Evolutionary conservation across 2,797 vertebrate species (phyloP).

Genomic region (Sebastes nivosus): DNA sequence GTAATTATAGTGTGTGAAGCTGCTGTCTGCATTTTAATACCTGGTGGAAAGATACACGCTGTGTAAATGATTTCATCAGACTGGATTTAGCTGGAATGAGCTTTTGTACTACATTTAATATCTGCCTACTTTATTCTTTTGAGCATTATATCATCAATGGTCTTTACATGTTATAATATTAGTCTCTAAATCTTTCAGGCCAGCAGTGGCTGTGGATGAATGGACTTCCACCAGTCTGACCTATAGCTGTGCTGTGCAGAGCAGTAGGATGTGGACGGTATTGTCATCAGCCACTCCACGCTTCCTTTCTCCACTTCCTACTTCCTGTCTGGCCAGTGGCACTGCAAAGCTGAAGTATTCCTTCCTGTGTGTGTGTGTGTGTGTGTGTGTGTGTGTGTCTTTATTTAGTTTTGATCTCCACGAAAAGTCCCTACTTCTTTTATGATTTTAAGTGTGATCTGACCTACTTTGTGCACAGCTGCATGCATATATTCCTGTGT

Average conservation of each 20-base stretch:
- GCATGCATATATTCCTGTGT: slow-evolving; percentile 13
- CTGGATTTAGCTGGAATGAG: background rate
- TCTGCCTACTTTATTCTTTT: background rate
- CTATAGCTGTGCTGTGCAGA: slow-evolving; percentile 1
- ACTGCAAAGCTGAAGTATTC: background rate
- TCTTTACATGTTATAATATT: too few species aligned
- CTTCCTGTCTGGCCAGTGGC: slow-evolving; percentile 59
- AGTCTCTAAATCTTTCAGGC: slow-evolving; percentile 33
- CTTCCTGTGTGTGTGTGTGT: background rate
- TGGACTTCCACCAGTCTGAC: slow-evolving; percentile 12
- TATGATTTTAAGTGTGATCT: slow-evolving; percentile 20
- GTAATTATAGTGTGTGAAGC: slow-evolving; percentile 8
- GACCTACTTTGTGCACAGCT: slow-evolving; percentile 36
- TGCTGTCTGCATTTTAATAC: slow-evolving; percentile 29
- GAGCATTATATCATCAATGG: background rate
- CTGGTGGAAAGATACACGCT: background rate
- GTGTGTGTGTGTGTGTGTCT: background rate
- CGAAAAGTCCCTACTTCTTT: slow-evolving; percentile 24
- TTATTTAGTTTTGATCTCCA: slow-evolving; percentile 39
- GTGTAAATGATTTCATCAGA: background rate
- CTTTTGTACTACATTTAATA: background rate
- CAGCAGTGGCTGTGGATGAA: slow-evolving; percentile 19
- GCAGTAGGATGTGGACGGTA: slow-evolving; percentile 46
- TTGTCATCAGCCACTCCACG: slow-evolving; percentile 55
- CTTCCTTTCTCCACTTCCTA: slow-evolving; percentile 70